Conservation (phyloP, 2,888 invertebrate species). For the Hyalella azteca region DNA sequence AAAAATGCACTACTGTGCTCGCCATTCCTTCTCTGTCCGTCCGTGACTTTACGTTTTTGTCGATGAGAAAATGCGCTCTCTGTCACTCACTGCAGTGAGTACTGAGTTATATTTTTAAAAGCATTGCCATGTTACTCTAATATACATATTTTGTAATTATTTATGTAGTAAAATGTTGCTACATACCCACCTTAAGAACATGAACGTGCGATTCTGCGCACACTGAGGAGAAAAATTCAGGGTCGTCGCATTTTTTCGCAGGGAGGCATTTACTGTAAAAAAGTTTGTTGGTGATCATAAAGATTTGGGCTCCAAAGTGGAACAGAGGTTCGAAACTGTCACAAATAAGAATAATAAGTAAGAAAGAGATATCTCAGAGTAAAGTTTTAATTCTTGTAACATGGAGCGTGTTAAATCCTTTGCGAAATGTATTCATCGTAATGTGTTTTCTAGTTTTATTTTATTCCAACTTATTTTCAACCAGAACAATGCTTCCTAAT, state of each 20-base stretch:
- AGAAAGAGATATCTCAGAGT: background rate
- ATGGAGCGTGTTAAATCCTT: background rate
- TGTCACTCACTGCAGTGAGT: no score
- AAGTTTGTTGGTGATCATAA: background rate
- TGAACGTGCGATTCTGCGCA: background rate
- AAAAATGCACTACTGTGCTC: background rate
- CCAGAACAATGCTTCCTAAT: background rate
- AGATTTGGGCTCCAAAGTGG: background rate
- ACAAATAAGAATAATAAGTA: background rate
- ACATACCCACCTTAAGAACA: background rate
- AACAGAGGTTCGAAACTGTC: conserved; percentile 28
- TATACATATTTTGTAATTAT: background rate
- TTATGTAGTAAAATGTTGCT: background rate
- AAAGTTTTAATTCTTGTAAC: background rate
- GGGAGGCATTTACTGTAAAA: background rate
- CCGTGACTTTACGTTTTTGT: background rate
- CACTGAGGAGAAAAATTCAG: background rate
- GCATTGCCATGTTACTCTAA: background rate
- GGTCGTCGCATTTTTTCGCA: background rate
- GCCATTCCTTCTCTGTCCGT: background rate
- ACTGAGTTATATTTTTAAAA: background rate
- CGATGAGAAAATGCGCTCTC: background rate
- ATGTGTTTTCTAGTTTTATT: background rate
- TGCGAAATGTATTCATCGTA: background rate
- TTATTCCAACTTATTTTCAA: background rate